Evolutionary conservation across 1,140 invertebrate genomes (phyloP), one percentile per base, ranked within the genome.

Genomic region (Drosophila bocki): DNA sequence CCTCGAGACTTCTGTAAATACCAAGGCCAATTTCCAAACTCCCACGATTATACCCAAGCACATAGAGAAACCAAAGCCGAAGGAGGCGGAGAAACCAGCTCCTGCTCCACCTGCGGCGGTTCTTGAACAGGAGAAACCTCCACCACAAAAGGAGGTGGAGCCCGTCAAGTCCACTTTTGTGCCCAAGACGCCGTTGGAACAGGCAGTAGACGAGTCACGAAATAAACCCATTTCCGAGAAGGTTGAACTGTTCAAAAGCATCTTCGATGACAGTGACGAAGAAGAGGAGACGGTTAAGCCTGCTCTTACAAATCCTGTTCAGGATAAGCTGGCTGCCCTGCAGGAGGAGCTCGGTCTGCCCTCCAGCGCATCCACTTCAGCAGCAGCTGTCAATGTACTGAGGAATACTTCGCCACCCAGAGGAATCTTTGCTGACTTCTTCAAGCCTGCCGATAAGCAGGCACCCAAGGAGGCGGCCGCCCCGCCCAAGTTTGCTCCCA

Each of bases 371-470:
- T 86, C 93, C 54, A 62, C 79, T 41, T 75, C 68, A 7, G 85
- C 92, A 3, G 75, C 68, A 1, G 85, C 92, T 7, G 79, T 92
- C 17, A 95, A 95, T 86, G 51, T 93, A 1, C 92, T 95, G 72
- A 94, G 95, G 57, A 96, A 96, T 63, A 94, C 93, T 11, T 96
- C 95, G 7, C 95, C 96, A 2, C 95, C 95, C 1, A 93, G 95
- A 67, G 96, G 96, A 3, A 96, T 97, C 58, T 97, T 97, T 82
- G 96, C 96, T 0, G 95, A 96, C 69, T 92, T 97, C 26, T 95
- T 81, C 9, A 78, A 80, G 4, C 75, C 84, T 5, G n/a, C 50
- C 1, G 63, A 78, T 0, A 59, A 72, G 17, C 29, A 60, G 13
- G 26, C 33, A 7, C 1, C 39, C 3, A 71, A 77, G n/a, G 22